Conservation (phyloP, 2,888 invertebrate species). For the Drosophila putrida region DNA sequence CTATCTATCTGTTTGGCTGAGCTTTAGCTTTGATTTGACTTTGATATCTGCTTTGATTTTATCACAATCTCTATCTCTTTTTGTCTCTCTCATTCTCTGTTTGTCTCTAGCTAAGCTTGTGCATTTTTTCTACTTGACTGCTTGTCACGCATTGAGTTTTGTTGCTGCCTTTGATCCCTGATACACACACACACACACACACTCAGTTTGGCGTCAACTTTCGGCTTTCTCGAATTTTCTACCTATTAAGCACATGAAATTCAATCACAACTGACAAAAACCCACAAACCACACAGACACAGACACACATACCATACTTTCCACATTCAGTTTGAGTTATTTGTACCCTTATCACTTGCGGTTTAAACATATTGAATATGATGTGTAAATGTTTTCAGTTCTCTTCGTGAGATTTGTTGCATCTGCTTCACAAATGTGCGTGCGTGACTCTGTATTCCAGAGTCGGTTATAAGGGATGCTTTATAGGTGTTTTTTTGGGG, state of each 20-base stretch:
- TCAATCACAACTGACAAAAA: constrained; percentile 67
- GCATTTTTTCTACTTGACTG: constrained; percentile 75
- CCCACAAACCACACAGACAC: constrained; percentile 38
- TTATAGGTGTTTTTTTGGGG: constrained; percentile 16
- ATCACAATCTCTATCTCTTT: constrained; percentile 6
- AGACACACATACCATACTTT: constrained; percentile 21
- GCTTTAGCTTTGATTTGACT: constrained; percentile 50
- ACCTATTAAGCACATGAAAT: constrained; percentile 81
- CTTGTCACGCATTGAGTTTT: constrained; percentile 46
- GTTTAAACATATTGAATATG: constrained; percentile 69
- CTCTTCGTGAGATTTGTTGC: constrained; percentile 59
- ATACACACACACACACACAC: constrained; percentile 2
- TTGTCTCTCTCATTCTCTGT: constrained; percentile 1
- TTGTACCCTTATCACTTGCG: constrained; percentile 71
- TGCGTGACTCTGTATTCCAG: constrained; percentile 18
- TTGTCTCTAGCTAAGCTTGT: constrained; percentile 45
- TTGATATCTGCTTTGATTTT: constrained; percentile 51
- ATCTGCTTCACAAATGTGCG: constrained; percentile 40
- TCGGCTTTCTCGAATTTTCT: constrained; percentile 76
- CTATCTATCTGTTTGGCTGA: constrained; percentile 28
- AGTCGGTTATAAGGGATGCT: neutral
- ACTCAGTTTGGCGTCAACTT: constrained; percentile 45
- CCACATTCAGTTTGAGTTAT: constrained; percentile 30
- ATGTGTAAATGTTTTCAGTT: constrained; percentile 57
- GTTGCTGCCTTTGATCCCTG: constrained; percentile 57